Evolutionary conservation across 1,140 invertebrate species (phyloP), one percentile per base, ranked within the genome.

Genomic region (Saxidomus purpurata): DNA sequence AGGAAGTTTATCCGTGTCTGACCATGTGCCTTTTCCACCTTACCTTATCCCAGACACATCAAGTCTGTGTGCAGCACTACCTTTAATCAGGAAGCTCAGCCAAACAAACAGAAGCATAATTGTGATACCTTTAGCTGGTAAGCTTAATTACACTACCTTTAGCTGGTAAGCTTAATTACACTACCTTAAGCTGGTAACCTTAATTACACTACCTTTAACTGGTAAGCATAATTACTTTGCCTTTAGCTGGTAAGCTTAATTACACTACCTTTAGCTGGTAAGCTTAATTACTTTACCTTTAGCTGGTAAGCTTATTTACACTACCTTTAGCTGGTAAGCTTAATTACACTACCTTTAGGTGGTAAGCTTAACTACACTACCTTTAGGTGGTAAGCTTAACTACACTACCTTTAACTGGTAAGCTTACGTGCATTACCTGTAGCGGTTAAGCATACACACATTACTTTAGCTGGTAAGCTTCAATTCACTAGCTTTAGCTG

Each of bases 61-160:
- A 87, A 97, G 97, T 31, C 96, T 98, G 25, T 97, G 97, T 79
- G 97, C 97, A 87, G 97, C 97, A 93, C 97, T 97, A 80, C 96
- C 97, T 36, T 96, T 97, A 59, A 97, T 99, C 28, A 98, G 98
- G 93, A 97, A 98, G 91, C 95, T 99, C 47, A 97, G 98, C 8
- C 96, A 96, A 92, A 96, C 97, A 0, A 97, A 97, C 84, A 97
- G 97, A 92, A 98, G 98, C 93, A 97, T 98, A 84, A 96, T 98
- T 40, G 96, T 98, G 31, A 97, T 98, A 90, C 98, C 98, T 6
- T 96, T 97, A 92, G 97, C 97, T 93, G 98, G 98, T 98, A 93
- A 96, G 96, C 38, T 52, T 49, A 15, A 9, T 8, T 63, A 22
- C 19, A 55, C 9, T 55, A 55, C 43, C 43, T 47, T 55, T 13